Percentiles rank a stretch among this genome's conserved stretches.
These are phyloP conservation scores for Linyphia triangularis DNA, from an alignment of 2,888 invertebrate genomes.

Conservation along the genomic window DNA sequence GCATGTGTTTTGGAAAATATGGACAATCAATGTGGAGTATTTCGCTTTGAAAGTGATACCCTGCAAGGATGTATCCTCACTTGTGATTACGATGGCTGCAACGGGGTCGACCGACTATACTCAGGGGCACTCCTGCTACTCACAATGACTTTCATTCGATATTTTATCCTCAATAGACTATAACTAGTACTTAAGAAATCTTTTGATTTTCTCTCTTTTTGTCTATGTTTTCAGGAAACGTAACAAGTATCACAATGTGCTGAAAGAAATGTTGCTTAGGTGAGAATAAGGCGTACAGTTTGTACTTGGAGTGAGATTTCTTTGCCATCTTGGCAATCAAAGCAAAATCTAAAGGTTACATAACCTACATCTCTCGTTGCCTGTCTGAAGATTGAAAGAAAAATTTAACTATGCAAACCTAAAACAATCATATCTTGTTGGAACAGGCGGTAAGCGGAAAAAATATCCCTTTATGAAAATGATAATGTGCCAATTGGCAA, in stretches of 20 bases:
- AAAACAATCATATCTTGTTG: too few species aligned
- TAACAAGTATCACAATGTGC: not conserved
- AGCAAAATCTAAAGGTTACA: too few species aligned
- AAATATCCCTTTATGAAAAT: too few species aligned
- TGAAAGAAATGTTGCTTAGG: not conserved
- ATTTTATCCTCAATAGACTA: constrained; percentile 10
- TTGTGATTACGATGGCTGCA: constrained; percentile 82
- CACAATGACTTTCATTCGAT: not conserved
- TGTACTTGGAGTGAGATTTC: too few species aligned
- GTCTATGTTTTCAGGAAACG: not conserved
- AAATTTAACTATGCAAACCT: too few species aligned
- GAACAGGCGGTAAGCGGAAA: too few species aligned
- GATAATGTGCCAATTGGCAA: too few species aligned
- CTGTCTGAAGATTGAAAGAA: too few species aligned
- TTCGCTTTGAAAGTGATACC: constrained; percentile 80
- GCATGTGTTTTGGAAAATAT: constrained; percentile 81
- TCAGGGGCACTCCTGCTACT: constrained; percentile 8
- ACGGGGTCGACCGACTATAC: constrained; percentile 77
- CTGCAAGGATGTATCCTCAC: constrained; percentile 82
- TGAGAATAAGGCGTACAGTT: too few species aligned
- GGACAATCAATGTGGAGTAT: constrained; percentile 82
- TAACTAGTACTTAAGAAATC: constrained; percentile 8
- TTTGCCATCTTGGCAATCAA: too few species aligned
- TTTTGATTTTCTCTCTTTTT: not conserved
- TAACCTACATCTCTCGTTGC: too few species aligned